Evolutionary conservation across 2,113 vertebrate genomes (phyloP).

Genomic region (Lasiurus cinereus): DNA sequence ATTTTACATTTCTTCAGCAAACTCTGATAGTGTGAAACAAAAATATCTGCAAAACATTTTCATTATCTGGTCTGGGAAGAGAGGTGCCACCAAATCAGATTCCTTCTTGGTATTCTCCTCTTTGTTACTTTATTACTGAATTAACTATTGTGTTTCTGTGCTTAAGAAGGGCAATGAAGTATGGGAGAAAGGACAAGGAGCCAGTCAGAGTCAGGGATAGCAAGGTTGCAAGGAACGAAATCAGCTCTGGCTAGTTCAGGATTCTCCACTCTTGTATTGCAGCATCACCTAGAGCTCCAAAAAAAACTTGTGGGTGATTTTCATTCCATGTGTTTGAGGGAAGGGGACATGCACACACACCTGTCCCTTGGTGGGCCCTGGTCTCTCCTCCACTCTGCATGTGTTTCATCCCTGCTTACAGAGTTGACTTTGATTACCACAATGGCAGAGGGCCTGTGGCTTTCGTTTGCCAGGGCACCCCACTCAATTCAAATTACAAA

Average conservation of each 20-base stretch:
- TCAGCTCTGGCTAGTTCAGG: not conserved
- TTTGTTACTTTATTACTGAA: not conserved
- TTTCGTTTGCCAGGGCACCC: not conserved
- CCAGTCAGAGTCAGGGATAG: not conserved
- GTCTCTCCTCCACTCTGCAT: not conserved
- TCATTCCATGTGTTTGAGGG: not conserved
- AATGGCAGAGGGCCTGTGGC: not conserved
- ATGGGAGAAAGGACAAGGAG: not conserved
- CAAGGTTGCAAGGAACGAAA: conserved; percentile 1
- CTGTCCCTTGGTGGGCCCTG: not conserved
- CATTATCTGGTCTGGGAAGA: not conserved
- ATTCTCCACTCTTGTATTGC: not conserved
- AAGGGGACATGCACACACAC: not conserved
- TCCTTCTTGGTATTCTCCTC: not conserved
- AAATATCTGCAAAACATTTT: not conserved
- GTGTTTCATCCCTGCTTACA: not conserved
- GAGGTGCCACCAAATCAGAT: not conserved
- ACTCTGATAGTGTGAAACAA: not conserved
- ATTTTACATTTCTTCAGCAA: not conserved
- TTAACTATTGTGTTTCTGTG: not conserved
- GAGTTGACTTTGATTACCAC: not conserved
- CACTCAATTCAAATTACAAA: not conserved
- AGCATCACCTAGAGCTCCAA: not conserved
- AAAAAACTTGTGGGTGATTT: not conserved
- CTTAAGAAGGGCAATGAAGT: not conserved